Base-by-base conservation (phyloP, 2,113 vertebrate genomes). In the Bettongia penicillata region DNA sequence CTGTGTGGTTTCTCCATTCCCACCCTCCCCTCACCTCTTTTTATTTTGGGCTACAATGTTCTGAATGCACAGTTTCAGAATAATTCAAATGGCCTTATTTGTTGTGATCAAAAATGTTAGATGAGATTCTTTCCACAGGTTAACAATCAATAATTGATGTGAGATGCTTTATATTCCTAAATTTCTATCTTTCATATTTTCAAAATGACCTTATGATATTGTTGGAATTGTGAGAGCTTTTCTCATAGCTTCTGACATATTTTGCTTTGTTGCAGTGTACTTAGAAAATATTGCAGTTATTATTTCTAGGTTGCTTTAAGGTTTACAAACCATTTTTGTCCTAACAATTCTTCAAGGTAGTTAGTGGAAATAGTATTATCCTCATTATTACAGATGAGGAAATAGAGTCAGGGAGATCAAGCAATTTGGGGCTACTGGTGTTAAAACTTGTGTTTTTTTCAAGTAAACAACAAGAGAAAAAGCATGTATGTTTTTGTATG, bases 11-110 rank as follows among this genome's bases (percentile, higher is more conserved):
- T 48, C 22, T 48, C 19, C 9, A 5, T 96, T 92, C 77, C 84
- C 52, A 92, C 49, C 16, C 95, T 97, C 68, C 23, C 7, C 96
- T 31, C 43, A 7, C 91, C 95, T 8, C 94, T n/a, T 96, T 22
- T 24, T 37, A 25, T 92, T 95, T 95, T 48, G 52, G 48, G 28
- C n/a, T 96, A 93, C 84, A 94, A 28, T 68, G n/a, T 84, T 6
- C 14, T 84, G 68, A 84, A 84, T 84, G n/a, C 37, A 84, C 37
- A 52, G 52, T 53, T 97, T 92, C 51, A 90, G 51, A 91, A 89
- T 31, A 53, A 52, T 92, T 91, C 91, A 94, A 89, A 84, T 91
- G 93, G 12, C 57, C 51, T 52, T 57, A 43, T 68, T 93, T 91
- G 53, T 90, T 93, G 25, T 90, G 90, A 94, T 55, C 19, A 93